These are phyloP conservation scores for Andrena hattorfiana DNA, from an alignment of 2,888 invertebrate species.

Conservation along the genomic window DNA sequence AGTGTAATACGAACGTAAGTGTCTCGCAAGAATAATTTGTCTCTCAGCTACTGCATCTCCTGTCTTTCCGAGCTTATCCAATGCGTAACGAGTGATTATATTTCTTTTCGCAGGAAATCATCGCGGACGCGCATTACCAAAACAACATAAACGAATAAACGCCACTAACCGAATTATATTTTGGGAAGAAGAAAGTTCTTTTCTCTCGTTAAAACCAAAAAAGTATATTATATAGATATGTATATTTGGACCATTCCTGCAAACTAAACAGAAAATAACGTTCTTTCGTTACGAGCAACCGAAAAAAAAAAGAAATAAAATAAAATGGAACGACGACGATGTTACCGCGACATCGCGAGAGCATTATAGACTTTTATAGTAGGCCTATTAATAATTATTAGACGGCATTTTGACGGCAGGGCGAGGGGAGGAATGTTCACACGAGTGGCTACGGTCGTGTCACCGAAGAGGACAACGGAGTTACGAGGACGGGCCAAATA, in stretches of 20 bases:
- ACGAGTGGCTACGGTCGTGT: conserved; percentile 72
- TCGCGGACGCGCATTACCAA: conserved; percentile 82
- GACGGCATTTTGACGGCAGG: conserved; percentile 71
- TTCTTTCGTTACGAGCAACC: conserved; percentile 84
- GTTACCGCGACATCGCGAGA: conserved; percentile 79
- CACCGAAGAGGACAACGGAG: conserved; percentile 50
- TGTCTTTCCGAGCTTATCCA: neutral
- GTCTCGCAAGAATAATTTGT: neutral
- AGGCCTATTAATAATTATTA: conserved; percentile 80
- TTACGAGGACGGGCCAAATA: conserved; percentile 35
- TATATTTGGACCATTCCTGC: conserved; percentile 85
- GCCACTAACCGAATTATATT: conserved; percentile 83
- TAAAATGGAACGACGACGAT: conserved; percentile 73
- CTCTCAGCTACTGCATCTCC: neutral
- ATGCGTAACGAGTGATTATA: neutral
- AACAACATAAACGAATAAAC: conserved; percentile 83
- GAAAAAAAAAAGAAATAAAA: conserved; percentile 65
- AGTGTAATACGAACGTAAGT: conserved; percentile 82
- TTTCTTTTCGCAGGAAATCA: conserved; percentile 81
- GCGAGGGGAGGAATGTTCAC: conserved; percentile 60
- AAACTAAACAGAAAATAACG: conserved; percentile 83
- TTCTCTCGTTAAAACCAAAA: conserved; percentile 85
- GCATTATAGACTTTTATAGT: conserved; percentile 78
- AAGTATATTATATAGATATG: conserved; percentile 85
- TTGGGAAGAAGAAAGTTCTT: conserved; percentile 85